These are phyloP conservation scores for Microctenopoma steveboyesi DNA, from an alignment of 2,797 vertebrate species.

Conservation along the genomic window DNA sequence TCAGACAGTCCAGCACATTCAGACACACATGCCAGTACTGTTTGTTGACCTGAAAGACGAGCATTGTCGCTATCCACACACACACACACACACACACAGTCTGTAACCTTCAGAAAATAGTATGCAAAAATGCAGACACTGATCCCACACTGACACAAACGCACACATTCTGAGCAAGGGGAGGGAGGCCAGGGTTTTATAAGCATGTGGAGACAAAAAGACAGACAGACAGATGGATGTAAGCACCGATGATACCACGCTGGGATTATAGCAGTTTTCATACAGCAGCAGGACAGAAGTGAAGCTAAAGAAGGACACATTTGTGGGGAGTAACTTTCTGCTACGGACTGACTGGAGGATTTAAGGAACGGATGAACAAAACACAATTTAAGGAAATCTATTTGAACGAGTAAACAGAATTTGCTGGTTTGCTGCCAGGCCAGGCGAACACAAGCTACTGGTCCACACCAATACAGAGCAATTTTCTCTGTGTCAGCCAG, in stretches of 20 bases:
- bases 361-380: slow-evolving; percentile 56
- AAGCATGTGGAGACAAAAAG: slow-evolving; percentile 64
- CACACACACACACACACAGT: slow-evolving; percentile 37
- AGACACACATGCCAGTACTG: slow-evolving; percentile 75
- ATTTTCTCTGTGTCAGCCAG: slow-evolving; percentile 65
- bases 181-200: slow-evolving; percentile 74
- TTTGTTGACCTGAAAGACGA: slow-evolving; percentile 78
- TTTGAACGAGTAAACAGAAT: slow-evolving; percentile 54
- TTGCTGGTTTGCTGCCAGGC: slow-evolving; percentile 48
- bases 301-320: slow-evolving; percentile 37
- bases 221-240: slow-evolving; percentile 60
- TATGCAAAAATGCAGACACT: slow-evolving; percentile 79
- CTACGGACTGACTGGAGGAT: slow-evolving; percentile 32
- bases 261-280: slow-evolving; percentile 61
- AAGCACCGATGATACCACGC: slow-evolving; percentile 26
- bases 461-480: slow-evolving; percentile 46
- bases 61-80: slow-evolving; percentile 75
- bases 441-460: slow-evolving; percentile 34
- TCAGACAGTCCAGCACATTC: slow-evolving; percentile 73
- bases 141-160: slow-evolving; percentile 71
- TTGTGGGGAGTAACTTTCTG: slow-evolving; percentile 52
- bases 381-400: slow-evolving; percentile 58
- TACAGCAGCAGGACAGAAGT: slow-evolving; percentile 38
- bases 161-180: slow-evolving; percentile 42
- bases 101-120: slow-evolving; percentile 82